Evolutionary conservation across 2,113 vertebrate genomes (phyloP).

Genomic region (Pituophis catenifer): DNA sequence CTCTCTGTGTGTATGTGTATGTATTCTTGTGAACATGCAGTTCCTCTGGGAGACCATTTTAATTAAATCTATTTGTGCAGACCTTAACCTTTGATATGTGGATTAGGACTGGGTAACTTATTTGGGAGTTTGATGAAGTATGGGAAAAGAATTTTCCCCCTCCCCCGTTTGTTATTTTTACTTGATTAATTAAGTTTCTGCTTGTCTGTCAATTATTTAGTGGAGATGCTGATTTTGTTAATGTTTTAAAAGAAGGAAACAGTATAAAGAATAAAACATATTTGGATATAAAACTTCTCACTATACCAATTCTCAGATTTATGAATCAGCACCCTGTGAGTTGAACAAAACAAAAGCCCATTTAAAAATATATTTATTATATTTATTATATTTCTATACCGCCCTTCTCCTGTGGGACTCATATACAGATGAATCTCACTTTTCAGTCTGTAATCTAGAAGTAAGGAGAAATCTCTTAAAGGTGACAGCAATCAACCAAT

Average conservation of each 20-base stretch:
- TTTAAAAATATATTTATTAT: background rate
- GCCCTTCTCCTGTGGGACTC: no score
- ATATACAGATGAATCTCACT: constrained; percentile 28
- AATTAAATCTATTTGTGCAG: no score
- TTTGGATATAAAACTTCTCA: background rate
- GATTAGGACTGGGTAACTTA: no score
- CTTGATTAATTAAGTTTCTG: background rate
- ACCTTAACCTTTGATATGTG: no score
- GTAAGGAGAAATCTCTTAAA: background rate
- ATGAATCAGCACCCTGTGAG: constrained; percentile 12
- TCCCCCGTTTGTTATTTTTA: no score
- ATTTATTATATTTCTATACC: no score
- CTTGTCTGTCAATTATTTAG: background rate
- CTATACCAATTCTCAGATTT: background rate
- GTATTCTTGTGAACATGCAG: no score
- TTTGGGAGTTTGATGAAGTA: no score
- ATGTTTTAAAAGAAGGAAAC: background rate
- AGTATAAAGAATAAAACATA: background rate
- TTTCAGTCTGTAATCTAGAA: constrained; percentile 39
- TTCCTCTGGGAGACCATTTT: no score
- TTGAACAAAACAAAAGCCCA: constrained; percentile 43
- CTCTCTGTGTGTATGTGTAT: no score
- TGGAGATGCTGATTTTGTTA: background rate
- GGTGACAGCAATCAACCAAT: background rate
- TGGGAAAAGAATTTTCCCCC: no score